phyloP scores from a whole-genome alignment of 2,888 invertebrate species.

The Aphelenchoides bicaudatus region DNA sequence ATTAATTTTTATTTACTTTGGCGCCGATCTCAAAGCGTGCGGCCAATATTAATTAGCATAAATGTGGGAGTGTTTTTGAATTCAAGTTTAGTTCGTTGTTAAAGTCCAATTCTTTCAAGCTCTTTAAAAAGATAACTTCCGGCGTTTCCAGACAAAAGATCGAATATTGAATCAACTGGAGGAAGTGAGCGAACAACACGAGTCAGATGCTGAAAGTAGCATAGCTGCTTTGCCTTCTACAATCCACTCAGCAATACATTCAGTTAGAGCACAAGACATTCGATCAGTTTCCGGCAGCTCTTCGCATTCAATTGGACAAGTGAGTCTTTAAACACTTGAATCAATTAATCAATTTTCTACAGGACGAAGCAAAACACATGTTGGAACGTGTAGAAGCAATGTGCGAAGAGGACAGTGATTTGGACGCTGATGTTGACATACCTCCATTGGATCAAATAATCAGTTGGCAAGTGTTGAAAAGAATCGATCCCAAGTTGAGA shows the following conservation, averaged over 20 bases:
- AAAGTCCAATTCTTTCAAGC: too few relatives aligned
- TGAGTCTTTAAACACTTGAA: too few relatives aligned
- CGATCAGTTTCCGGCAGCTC: conserved; percentile 32
- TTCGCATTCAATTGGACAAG: conserved; percentile 12
- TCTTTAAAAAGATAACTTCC: too few relatives aligned
- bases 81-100: too few relatives aligned
- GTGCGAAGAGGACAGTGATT: conserved; percentile 64
- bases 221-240: background rate
- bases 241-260: too few relatives aligned
- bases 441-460: conserved; percentile 77
- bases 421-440: conserved; percentile 70
- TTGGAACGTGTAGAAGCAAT: conserved; percentile 40
- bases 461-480: conserved; percentile 72
- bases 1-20: background rate
- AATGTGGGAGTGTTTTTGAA: too few relatives aligned
- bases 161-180: conserved; percentile 1
- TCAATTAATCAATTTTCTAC: too few relatives aligned
- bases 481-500: conserved; percentile 76
- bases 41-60: too few relatives aligned
- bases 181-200: background rate
- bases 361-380: conserved; percentile 30
- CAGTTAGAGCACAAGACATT: conserved; percentile 3
- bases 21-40: background rate
- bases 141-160: too few relatives aligned
- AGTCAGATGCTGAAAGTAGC: conserved; percentile 2